phyloP scores from a whole-genome alignment of 2,113 vertebrate genomes.

The Petroica traversi region DNA sequence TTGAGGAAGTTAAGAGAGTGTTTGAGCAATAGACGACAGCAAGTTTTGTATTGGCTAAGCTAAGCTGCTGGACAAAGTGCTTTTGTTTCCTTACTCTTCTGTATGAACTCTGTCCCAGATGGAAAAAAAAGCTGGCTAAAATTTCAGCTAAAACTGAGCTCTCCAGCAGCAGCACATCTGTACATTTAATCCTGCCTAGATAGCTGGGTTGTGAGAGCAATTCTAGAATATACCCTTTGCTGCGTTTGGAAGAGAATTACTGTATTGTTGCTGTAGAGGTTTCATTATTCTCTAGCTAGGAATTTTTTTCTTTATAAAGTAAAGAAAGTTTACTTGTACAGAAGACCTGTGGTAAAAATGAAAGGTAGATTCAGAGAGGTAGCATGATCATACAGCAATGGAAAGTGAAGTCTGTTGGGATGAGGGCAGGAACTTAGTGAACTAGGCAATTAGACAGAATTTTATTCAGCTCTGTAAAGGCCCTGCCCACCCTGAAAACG shows the following conservation, averaged over 20 bases:
- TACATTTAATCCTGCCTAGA: background rate
- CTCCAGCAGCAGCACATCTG: background rate
- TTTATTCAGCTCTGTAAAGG: background rate
- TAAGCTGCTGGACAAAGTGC: constrained; percentile 29
- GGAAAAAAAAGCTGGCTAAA: background rate
- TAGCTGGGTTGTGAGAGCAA: background rate
- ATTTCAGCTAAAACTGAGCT: background rate
- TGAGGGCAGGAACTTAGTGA: background rate
- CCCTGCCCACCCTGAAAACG: background rate
- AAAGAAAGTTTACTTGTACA: background rate
- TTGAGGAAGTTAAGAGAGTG: background rate
- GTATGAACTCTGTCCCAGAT: background rate
- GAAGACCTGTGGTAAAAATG: background rate
- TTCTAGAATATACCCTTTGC: background rate
- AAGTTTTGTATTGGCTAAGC: background rate
- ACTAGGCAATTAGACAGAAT: background rate
- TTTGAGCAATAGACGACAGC: background rate
- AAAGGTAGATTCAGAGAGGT: background rate
- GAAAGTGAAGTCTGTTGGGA: background rate
- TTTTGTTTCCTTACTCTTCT: constrained; percentile 36
- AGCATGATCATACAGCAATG: background rate
- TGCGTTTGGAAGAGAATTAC: background rate
- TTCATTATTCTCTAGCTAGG: background rate
- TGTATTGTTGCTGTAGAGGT: background rate
- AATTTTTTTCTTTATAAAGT: background rate